Conservation (phyloP, 2,888 invertebrate species). For the Smittia aterrima region DNA sequence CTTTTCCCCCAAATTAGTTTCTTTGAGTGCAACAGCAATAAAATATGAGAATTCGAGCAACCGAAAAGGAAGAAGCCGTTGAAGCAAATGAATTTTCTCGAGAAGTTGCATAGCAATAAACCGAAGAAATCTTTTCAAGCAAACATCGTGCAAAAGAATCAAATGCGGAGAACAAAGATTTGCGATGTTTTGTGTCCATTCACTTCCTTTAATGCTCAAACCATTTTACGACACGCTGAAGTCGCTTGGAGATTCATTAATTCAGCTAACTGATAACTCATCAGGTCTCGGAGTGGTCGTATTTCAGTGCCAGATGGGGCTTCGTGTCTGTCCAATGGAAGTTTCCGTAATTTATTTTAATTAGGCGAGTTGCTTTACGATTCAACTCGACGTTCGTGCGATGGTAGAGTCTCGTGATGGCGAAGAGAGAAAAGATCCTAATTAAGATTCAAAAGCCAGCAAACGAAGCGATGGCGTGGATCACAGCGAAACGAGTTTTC, state of each 20-base stretch:
- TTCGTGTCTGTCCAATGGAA: neutral
- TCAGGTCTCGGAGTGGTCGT: neutral
- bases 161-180: too few species aligned
- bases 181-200: too few species aligned
- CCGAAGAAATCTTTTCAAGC: too few species aligned
- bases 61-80: neutral
- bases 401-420: neutral
- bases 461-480: neutral
- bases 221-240: neutral
- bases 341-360: neutral
- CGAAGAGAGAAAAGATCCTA: neutral
- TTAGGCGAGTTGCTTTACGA: neutral
- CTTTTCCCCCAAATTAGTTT: neutral
- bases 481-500: neutral
- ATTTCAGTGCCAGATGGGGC: neutral
- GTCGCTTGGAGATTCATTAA: neutral
- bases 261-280: neutral
- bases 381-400: neutral
- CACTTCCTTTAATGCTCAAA: too few species aligned
- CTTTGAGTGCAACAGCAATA: neutral
- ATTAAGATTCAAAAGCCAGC: neutral
- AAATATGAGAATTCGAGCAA: neutral
- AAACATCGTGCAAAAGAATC: too few species aligned
- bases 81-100: neutral
- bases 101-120: neutral